Evolutionary conservation across 2,888 invertebrate species (phyloP).

Genomic region (Erebia aethiops): DNA sequence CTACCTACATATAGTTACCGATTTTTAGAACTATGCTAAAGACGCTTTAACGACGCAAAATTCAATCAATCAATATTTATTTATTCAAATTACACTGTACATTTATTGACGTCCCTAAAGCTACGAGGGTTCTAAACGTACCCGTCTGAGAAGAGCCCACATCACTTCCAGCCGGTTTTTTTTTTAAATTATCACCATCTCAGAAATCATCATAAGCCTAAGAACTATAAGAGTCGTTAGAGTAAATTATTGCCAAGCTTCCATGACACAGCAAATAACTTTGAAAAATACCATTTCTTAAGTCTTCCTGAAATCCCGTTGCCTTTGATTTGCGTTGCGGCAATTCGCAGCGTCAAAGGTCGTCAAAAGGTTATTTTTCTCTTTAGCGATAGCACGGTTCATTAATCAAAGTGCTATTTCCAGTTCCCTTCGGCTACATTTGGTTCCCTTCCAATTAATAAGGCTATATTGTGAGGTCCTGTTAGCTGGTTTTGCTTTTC

Average conservation of each 20-base stretch:
- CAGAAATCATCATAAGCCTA: too few species aligned
- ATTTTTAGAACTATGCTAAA: too few species aligned
- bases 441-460: conserved; percentile 16
- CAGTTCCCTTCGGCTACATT: conserved; percentile 18
- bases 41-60: too few species aligned
- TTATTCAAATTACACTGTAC: too few species aligned
- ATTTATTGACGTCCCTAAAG: too few species aligned
- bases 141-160: too few species aligned
- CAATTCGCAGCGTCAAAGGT: conserved; percentile 12
- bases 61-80: too few species aligned
- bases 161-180: too few species aligned
- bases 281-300: background rate
- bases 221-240: too few species aligned
- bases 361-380: conserved; percentile 18
- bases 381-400: conserved; percentile 1
- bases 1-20: too few species aligned
- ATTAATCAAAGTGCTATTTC: conserved; percentile 27
- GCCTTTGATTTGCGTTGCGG: conserved; percentile 9
- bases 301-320: background rate
- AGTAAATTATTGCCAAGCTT: background rate
- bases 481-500: background rate
- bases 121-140: too few species aligned
- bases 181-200: too few species aligned
- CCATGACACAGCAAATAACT: background rate
- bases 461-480: background rate